A percentile compares a stretch with the other conserved stretches of the same genome.
These are phyloP conservation scores for Brachyhypopomus occidentalis DNA, from an alignment of 2,113 vertebrate genomes.

Conservation along the genomic window DNA sequence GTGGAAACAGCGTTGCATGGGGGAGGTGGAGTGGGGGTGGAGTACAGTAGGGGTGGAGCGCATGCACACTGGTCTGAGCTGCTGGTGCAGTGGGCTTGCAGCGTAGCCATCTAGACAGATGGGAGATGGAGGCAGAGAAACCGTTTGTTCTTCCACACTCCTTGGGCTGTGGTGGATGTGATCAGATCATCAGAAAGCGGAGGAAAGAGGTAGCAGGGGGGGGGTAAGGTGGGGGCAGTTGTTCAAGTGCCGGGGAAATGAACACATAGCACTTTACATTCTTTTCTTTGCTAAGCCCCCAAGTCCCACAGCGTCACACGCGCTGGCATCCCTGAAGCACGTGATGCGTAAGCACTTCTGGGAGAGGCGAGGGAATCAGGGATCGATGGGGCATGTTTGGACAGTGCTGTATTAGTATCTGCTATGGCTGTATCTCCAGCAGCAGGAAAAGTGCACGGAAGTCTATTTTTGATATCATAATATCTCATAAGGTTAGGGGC, in stretches of 20 bases:
- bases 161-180: background rate
- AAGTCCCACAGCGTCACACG: background rate
- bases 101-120: background rate
- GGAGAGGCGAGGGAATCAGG: background rate
- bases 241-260: background rate
- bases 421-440: background rate
- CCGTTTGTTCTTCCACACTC: background rate
- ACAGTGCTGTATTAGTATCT: conserved; percentile 7
- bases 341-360: conserved; percentile 5
- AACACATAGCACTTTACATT: background rate
- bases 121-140: background rate
- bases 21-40: conserved; percentile 31
- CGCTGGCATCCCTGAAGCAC: background rate
- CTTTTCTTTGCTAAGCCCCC: background rate
- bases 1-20: conserved; percentile 4
- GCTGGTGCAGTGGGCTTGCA: conserved; percentile 31
- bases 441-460: background rate
- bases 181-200: background rate
- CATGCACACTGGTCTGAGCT: conserved; percentile 38
- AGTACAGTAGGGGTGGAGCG: conserved; percentile 33
- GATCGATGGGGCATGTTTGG: conserved; percentile 4
- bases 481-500: background rate
- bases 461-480: conserved; percentile 12
- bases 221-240: background rate
- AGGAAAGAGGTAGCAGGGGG: background rate